phyloP scores from a whole-genome alignment of 2,888 invertebrate genomes.

The Oligia latruncula region DNA sequence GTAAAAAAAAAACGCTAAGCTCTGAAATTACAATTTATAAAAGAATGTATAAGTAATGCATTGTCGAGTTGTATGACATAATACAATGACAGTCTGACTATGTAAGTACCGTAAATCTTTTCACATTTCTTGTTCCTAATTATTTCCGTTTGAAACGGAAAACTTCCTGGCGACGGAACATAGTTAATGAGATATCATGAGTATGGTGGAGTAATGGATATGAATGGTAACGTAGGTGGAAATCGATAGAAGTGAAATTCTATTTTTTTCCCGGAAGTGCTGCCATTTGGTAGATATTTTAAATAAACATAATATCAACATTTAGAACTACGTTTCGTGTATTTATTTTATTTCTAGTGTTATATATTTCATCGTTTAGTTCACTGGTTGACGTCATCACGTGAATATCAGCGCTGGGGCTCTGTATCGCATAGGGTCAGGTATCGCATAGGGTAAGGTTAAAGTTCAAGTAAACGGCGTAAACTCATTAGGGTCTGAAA shows the following conservation, averaged over 20 bases:
- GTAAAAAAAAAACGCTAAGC: neutral
- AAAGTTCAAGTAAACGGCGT: no score
- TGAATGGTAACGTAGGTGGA: neutral
- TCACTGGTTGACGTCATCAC: no score
- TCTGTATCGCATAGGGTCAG: no score
- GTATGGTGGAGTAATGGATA: conserved; percentile 11
- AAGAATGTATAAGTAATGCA: conserved; percentile 13
- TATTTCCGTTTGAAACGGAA: conserved; percentile 58
- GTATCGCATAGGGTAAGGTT: no score
- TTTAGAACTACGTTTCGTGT: no score
- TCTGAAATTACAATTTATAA: neutral
- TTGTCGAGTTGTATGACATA: conserved; percentile 13
- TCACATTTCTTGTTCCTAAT: conserved; percentile 50
- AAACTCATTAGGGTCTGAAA: no score
- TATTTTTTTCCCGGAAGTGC: no score
- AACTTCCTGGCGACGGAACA: conserved; percentile 38
- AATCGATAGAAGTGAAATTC: neutral
- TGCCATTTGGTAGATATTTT: no score
- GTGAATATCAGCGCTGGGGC: no score
- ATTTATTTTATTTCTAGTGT: no score
- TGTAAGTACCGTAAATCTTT: conserved; percentile 36
- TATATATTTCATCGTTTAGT: no score
- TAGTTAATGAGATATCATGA: conserved; percentile 51
- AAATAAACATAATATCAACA: no score
- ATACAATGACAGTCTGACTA: conserved; percentile 30